Evolutionary conservation across 1,140 invertebrate genomes (phyloP), one percentile per base, ranked within the genome.

Genomic region (Euura saliciscinereae): DNA sequence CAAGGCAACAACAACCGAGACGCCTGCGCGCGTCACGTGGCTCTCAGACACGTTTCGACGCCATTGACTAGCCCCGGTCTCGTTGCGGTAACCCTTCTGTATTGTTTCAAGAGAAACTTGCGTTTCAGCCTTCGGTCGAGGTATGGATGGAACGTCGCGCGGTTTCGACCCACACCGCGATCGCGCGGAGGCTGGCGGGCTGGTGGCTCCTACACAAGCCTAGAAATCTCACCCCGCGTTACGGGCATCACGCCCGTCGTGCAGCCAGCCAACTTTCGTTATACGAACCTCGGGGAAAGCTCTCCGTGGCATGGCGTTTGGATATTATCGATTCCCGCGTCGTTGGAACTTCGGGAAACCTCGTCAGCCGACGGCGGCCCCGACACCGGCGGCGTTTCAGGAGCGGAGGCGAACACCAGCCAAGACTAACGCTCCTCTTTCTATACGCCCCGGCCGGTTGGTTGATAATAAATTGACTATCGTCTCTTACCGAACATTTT

Each of bases 361-460:
- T 6, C 51, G 51, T n/a, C 51, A 6, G 46, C 11, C 11, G 7
- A 8, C 46, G 46, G 28, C 28, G 28, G 28, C 28, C 28, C 28
- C 28, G 28, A 28, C 28, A 28, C 28, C 83, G 81, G 82, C 81
- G 81, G 73, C 76, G 76, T 78, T 83, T 84, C 80, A 83, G 83
- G 78, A 78, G 79, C 77, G 11, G 65, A 46, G 45, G 13, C 45
- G 70, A 66, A 74, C 46, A 71, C 42, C 3, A 66, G 45, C 70
- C 13, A 45, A 69, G 42, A 51, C 11, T 66, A 71, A 28, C 28
- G 28, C 28, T 28, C 28, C 28, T 28, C 28, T 28, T 28, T 28
- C 28, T 59, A 59, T 28, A 28, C 51, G 51, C 51, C 51, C 51
- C 13, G 51, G 3, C 51, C 28, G 28, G 51, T 59, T 59, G 8